Evolutionary conservation across 2,113 vertebrate species (phyloP), one percentile per base, ranked within the genome.

Genomic region (Tylochromis polylepis): DNA sequence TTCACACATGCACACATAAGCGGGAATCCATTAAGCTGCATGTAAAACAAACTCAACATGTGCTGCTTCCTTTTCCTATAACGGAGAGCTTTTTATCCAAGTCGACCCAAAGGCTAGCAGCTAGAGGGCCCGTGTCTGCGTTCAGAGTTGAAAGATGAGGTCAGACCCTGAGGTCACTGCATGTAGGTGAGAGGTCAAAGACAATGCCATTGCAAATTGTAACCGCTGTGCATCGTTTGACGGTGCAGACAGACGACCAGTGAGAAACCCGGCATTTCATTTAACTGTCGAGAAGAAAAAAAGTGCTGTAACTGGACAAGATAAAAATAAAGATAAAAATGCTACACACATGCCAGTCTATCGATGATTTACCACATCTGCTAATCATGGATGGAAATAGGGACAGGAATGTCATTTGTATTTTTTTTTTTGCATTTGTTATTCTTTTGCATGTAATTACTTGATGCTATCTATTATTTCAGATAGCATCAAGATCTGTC

Each of bases 11-110:
- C 84, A 89, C 58, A 84, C 91, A 92, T 90, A 91, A 90, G 91
- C 81, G 77, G 91, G 91, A 91, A 91, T 93, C 91, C 94, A 94
- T 95, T 95, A 94, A 94, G 95, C 92, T 59, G 75, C 88, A 91
- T 94, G 90, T 94, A 93, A 95, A 96, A 95, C 93, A 96, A 95
- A 95, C 93, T 91, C 89, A 93, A 93, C 91, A 90, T 94, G 94
- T 84, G 90, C 88, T 5, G 92, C 84, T 96, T 95, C 95, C 95
- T 94, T 85, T 94, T 95, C 94, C 93, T 92, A 90, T 85, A 70
- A 79, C 16, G 83, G 78, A 84, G 85, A 82, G 88, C 93, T 93
- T 94, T 67, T 95, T 81, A 94, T 94, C 90, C 92, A 81, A 81
- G 4, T 70, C 82, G 90, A 91, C 90, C 93, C 57, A 80, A 59